Evolutionary conservation across 2,888 invertebrate species (phyloP), one percentile per base, ranked within the genome.

Genomic region (Ectropis crepuscularia): DNA sequence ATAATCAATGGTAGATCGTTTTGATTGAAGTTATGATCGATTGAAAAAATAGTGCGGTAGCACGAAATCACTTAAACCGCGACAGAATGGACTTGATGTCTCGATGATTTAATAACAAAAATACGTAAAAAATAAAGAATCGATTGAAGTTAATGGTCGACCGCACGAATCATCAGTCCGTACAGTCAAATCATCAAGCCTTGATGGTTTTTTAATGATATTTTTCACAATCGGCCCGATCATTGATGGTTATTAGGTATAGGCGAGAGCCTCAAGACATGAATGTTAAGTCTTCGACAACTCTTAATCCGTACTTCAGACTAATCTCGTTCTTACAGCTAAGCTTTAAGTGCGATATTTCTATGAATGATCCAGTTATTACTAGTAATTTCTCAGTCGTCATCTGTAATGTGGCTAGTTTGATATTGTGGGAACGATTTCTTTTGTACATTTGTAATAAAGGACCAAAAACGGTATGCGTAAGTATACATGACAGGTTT

Each of bases 141-240:
- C 91, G 92, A 92, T 92, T 90, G 91, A 82, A 88, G 88, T 84
- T 90, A 90, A 89, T 89, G 90, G 86, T 82, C 77, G 79, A 73
- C 83, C 82, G 74, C 86, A 87, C 86, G 87, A 86, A 85, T 84
- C 83, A 83, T 82, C 83, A 79, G 63, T 58, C 54, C 36, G 49
- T 81, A 82, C 88, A 87, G 85, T 86, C 87, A 87, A 91, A 92
- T 90, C 91, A 90, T 90, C 90, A 87, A 84, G 81, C 87, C 80
- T 89, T 93, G 93, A 93, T 93, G 92, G 90, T 90, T 92, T 93
- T 93, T 93, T 93, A 93, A 93, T 93, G 93, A 93, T 93, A 93
- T 93, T 92, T 93, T 93, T 93, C 92, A 92, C 92, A 92, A 92
- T 92, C 90, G 90, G 85, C 70, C 81, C 87, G 90, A 92, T 92